A percentile compares a stretch with the other conserved stretches of the same genome.
These are phyloP conservation scores for Drosophila planitibia DNA, from an alignment of 2,888 invertebrate genomes.

Conservation along the genomic window DNA sequence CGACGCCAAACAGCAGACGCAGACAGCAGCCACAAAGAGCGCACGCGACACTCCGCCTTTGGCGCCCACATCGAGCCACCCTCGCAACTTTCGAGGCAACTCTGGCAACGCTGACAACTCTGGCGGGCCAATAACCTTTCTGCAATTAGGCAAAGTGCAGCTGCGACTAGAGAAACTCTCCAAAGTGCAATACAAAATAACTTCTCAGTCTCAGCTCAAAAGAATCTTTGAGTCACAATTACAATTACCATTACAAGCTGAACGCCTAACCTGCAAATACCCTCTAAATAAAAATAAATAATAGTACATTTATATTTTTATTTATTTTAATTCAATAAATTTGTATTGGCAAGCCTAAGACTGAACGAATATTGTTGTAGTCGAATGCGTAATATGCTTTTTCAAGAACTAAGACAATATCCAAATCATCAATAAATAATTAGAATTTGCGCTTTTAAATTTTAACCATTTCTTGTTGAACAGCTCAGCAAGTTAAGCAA, in stretches of 20 bases:
- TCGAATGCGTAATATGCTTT: neutral
- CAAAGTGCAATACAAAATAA: conserved; percentile 17
- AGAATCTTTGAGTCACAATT: conserved; percentile 20
- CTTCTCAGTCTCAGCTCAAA: conserved; percentile 18
- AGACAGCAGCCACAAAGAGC: conserved; percentile 33
- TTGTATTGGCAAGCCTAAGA: too few relatives aligned
- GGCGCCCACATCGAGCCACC: conserved; percentile 59
- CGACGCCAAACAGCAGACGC: conserved; percentile 17
- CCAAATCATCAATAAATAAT: neutral
- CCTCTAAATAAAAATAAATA: conserved; percentile 1
- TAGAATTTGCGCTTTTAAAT: neutral
- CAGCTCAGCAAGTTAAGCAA: neutral
- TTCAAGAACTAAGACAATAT: neutral
- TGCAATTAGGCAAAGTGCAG: conserved; percentile 70
- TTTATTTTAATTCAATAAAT: neutral
- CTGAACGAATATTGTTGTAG: neutral
- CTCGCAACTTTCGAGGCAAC: conserved; percentile 38
- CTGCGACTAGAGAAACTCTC: conserved; percentile 42
- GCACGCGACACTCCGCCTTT: conserved; percentile 29
- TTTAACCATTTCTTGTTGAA: neutral
- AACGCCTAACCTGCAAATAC: conserved; percentile 16
- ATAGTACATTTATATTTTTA: neutral
- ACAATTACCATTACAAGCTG: conserved; percentile 1
- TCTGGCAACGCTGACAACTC: conserved; percentile 12
- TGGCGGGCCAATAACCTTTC: conserved; percentile 51